A percentile compares a stretch with the other conserved stretches of the same genome.
Conservation (phyloP, 1,140 invertebrate species). For the Globodera rostochiensis region DNA sequence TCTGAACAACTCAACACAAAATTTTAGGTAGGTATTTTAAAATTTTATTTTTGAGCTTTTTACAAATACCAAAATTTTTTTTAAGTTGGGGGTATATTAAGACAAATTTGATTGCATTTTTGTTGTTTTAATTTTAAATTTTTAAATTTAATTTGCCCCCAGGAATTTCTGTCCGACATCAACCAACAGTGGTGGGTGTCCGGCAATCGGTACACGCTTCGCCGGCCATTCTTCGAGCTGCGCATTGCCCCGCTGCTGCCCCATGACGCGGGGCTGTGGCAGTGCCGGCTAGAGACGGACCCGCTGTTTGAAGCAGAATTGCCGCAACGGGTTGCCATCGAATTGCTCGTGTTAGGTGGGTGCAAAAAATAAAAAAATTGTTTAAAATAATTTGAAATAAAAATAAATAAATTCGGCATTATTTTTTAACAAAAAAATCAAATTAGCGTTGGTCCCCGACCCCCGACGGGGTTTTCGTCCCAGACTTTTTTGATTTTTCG, state of each 20-base stretch:
- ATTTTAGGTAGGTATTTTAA: no score
- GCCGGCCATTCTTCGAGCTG: conserved; percentile 59
- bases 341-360: conserved; percentile 25
- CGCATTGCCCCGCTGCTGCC: conserved; percentile 56
- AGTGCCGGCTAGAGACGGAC: conserved; percentile 60
- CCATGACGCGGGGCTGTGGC: conserved; percentile 56
- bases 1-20: no score
- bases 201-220: conserved; percentile 50
- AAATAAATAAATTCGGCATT: background rate
- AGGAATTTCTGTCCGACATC: conserved; percentile 43
- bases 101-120: no score
- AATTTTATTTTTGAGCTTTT: no score
- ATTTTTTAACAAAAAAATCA: no score
- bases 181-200: conserved; percentile 63
- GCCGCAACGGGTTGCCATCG: background rate
- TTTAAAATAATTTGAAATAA: background rate
- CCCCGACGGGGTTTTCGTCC: no score
- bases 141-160: conserved; percentile 9
- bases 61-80: no score
- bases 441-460: no score
- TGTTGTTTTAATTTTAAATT: no score
- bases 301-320: conserved; percentile 53
- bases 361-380: background rate
- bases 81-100: no score
- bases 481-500: no score